Evolutionary conservation across 2,797 vertebrate species (phyloP), one percentile per base, ranked within the genome.

Genomic region (Smutsia gigantea): DNA sequence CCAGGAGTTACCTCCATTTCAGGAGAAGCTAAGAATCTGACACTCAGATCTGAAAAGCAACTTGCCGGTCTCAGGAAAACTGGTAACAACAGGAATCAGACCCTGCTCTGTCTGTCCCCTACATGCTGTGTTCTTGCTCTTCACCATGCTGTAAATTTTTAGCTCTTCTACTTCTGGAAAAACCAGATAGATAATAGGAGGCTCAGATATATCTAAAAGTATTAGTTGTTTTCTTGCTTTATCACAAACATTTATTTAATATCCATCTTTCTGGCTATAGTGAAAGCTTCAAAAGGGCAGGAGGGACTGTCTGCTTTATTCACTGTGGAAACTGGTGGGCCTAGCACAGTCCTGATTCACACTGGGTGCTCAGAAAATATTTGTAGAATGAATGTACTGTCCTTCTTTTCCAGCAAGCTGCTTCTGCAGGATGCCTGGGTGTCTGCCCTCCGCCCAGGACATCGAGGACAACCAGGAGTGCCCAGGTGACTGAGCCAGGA

Each of bases 71-170:
- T 66, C 39, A 61, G 79, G 21, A 78, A 61, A 72, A 39, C 18
- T 5, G 15, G 31, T 46, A 53, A 72, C 29, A 31, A n/a, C 5
- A 59, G 46, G 75, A 14, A 5, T 25, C 34, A 42, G 53, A 23
- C 3, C 2, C 37, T 9, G 2, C 10, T 9, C 21, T 2, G 7
- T 18, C 37, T 4, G 19, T n/a, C 18, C 1, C 15, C 14, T 5
- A 29, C 3, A 1, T 2, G 14, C 29, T 5, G 10, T 14, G 4
- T 14, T 7, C 29, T 42, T 21, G 17, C 7, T 2, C 64, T 12
- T 27, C 25, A 8, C 2, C 27, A 10, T 0, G 18, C 34, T 21
- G 2, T 27, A 23, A 21, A 6, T 55, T 23, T 71, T 37, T 3
- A 66, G 25, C 7, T 46, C 23, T 55, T 74, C 17, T 23, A 5